These are phyloP conservation scores for Phalacrocorax brasilianus DNA, from an alignment of 2,113 vertebrate genomes.

Conservation along the genomic window DNA sequence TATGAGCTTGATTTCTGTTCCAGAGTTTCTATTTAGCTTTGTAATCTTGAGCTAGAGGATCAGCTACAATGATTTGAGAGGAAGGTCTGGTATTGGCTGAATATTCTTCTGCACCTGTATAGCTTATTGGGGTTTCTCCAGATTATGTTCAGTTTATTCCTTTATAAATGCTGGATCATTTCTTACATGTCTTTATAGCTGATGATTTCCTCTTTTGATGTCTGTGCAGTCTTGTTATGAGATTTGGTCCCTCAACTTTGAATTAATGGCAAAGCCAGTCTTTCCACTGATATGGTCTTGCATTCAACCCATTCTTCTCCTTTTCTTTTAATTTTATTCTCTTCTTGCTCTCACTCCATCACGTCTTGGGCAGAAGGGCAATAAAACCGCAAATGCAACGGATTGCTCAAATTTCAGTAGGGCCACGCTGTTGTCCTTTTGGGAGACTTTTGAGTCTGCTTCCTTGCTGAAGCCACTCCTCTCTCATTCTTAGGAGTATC, in stretches of 20 bases:
- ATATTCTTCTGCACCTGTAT: not conserved
- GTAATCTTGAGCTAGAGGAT: not conserved
- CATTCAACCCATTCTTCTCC: not conserved
- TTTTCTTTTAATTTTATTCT: not conserved
- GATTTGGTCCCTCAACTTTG: not conserved
- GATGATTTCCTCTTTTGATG: not conserved
- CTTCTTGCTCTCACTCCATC: not conserved
- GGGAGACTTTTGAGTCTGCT: not conserved
- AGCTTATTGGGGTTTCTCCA: not conserved
- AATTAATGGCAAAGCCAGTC: not conserved
- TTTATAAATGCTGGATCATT: not conserved
- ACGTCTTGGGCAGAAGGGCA: not conserved
- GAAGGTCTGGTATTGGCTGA: not conserved
- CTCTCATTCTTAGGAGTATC: not conserved
- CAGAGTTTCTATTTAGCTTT: not conserved
- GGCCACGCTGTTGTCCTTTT: not conserved
- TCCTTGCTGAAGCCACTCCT: not conserved
- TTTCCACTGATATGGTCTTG: not conserved
- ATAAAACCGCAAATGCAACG: not conserved
- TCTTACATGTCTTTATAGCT: not conserved
- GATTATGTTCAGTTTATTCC: not conserved
- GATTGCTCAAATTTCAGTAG: not conserved
- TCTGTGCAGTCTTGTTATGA: accelerated
- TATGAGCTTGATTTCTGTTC: not conserved
- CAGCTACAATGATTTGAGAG: not conserved